These are phyloP conservation scores for Sebastes baramenuke DNA, from an alignment of 2,797 vertebrate genomes.

Conservation along the genomic window DNA sequence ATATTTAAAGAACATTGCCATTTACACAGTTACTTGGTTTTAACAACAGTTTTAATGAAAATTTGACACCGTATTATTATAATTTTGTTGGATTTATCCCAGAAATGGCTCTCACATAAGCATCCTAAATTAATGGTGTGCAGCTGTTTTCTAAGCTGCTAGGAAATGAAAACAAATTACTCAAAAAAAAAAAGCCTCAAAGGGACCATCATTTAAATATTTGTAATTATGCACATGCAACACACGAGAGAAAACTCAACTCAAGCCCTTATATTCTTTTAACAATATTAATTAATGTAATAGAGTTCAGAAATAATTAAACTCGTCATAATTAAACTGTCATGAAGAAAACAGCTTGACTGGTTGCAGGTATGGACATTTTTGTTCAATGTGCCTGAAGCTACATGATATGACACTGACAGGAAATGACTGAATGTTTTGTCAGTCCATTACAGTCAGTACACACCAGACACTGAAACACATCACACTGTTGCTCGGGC, in stretches of 20 bases:
- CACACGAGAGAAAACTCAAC: not conserved
- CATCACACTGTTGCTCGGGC: conserved; percentile 8
- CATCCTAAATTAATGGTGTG: not conserved
- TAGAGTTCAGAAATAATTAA: not conserved
- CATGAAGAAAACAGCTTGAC: not conserved
- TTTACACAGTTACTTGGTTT: not conserved
- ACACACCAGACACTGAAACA: not conserved
- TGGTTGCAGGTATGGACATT: not conserved
- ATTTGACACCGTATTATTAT: not conserved
- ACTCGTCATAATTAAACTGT: not conserved
- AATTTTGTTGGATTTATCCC: not conserved
- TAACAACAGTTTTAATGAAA: not conserved
- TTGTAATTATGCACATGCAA: not conserved
- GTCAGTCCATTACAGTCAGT: not conserved
- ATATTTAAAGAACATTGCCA: not conserved
- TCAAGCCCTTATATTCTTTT: not conserved
- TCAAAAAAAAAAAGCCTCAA: not conserved
- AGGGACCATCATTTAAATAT: not conserved
- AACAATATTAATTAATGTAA: not conserved
- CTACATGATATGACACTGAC: not conserved
- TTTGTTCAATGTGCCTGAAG: not conserved
- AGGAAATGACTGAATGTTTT: not conserved
- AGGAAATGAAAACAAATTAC: not conserved
- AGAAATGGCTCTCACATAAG: not conserved
- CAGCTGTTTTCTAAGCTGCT: not conserved